Base-by-base conservation (phyloP, 1,140 invertebrate genomes). In the Liolophura sinensis region DNA sequence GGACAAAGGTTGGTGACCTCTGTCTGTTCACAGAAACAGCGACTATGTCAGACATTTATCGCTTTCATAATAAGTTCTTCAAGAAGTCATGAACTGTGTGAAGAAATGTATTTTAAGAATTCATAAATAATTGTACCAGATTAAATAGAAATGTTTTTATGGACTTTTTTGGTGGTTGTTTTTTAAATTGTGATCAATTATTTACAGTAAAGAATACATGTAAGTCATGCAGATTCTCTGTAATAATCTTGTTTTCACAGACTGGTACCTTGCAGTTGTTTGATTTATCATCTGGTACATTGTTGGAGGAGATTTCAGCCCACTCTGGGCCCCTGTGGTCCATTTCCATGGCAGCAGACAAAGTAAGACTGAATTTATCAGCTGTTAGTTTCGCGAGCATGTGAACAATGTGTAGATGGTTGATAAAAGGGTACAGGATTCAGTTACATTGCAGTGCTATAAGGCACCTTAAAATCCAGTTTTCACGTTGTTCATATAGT, bases 181-280 rank as follows among this genome's bases (percentile, higher is more conserved):
- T 56, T 16, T 56, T 24, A 56, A 16, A 56, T 12, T 12, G 15
- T 12, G 15, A 24, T 56, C 12, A 56, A 15, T 56, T 15, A 56
- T 56, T 56, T 15, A 16, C 12, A 56, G 46, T 16, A 16, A 60
- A 16, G 15, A 61, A 14, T 61, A 54, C 12, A 49, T 50, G 15
- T 61, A 15, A 61, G 12, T 18, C 24, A 12, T 16, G 31, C 48
- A n/a, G 4, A n/a, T 58, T 61, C 20, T 24, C 16, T 3, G 24
- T 63, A 25, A 55, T n/a, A 12, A 16, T 24, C n/a, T 15, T 55
- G 46, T 64, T 40, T 57, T 78, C 78, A 61, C 75, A 88, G 85
- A 89, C 89, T 81, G 97, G 97, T 22, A 87, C 88, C 60, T 85
- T 99, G 64, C 85, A 97, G 49, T 90, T 99, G 64, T 89, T 96